phyloP scores from a whole-genome alignment of 2,797 vertebrate species.

The Squalus acanthias region DNA sequence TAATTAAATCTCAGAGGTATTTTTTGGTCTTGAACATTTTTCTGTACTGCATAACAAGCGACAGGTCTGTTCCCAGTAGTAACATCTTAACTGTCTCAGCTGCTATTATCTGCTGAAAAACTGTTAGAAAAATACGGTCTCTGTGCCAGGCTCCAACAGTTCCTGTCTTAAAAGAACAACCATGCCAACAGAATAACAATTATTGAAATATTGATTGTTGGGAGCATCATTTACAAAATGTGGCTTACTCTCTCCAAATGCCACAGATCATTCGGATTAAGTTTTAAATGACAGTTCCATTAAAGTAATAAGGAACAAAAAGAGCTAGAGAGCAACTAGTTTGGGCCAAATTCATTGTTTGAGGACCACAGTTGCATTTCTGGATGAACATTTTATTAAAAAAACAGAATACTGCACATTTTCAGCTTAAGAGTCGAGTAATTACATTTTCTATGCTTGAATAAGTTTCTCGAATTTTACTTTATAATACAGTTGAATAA shows the following conservation, averaged over 20 bases:
- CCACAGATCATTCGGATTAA: neutral
- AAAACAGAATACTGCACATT: neutral
- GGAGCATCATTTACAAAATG: neutral
- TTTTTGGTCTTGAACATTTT: neutral
- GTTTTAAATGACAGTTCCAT: neutral
- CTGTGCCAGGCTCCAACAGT: neutral
- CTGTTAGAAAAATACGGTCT: neutral
- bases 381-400: neutral
- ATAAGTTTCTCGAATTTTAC: neutral
- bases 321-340: neutral
- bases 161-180: neutral
- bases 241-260: neutral
- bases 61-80: neutral
- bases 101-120: conserved; percentile 25
- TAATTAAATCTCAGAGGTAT: conserved; percentile 32
- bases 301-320: neutral
- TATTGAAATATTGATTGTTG: conserved; percentile 24
- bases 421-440: neutral
- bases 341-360: neutral
- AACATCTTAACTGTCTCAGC: conserved; percentile 31
- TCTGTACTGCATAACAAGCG: neutral
- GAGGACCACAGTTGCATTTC: neutral
- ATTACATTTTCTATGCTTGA: neutral
- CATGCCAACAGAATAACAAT: neutral
- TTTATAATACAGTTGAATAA: neutral